These are phyloP conservation scores for Pyrgus malvae DNA, from an alignment of 2,888 invertebrate species.

Conservation along the genomic window DNA sequence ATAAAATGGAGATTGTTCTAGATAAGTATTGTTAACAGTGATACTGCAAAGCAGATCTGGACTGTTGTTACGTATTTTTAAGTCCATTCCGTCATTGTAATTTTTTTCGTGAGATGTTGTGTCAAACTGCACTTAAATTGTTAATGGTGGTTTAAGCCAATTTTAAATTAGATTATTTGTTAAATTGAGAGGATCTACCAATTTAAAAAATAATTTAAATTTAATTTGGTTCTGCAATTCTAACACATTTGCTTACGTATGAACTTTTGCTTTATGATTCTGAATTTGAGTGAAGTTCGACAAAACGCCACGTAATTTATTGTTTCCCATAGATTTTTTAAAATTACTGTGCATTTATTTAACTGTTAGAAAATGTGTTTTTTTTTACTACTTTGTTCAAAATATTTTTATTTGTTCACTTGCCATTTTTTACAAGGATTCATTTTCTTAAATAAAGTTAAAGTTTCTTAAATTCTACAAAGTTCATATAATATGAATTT, in stretches of 20 bases:
- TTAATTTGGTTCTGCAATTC: conserved; percentile 52
- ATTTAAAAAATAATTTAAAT: conserved; percentile 36
- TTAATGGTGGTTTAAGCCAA: conserved; percentile 67
- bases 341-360: conserved; percentile 31
- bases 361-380: neutral
- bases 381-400: neutral
- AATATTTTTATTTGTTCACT: conserved; percentile 3
- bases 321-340: conserved; percentile 34
- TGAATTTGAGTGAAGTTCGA: conserved; percentile 79
- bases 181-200: neutral
- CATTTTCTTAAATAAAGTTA: neutral
- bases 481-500: too few relatives aligned
- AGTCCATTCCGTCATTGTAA: conserved; percentile 63
- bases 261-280: conserved; percentile 59
- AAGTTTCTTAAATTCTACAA: too few relatives aligned
- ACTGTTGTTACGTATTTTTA: conserved; percentile 79
- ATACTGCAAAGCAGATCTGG: conserved; percentile 77
- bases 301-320: conserved; percentile 58
- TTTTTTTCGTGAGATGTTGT: conserved; percentile 70
- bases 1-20: conserved; percentile 70
- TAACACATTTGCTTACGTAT: conserved; percentile 53
- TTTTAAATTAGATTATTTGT: conserved; percentile 43
- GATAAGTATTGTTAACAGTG: conserved; percentile 77
- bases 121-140: conserved; percentile 81
- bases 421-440: neutral